phyloP scores from a whole-genome alignment of 2,888 invertebrate species.

The Nomada lathburiana region DNA sequence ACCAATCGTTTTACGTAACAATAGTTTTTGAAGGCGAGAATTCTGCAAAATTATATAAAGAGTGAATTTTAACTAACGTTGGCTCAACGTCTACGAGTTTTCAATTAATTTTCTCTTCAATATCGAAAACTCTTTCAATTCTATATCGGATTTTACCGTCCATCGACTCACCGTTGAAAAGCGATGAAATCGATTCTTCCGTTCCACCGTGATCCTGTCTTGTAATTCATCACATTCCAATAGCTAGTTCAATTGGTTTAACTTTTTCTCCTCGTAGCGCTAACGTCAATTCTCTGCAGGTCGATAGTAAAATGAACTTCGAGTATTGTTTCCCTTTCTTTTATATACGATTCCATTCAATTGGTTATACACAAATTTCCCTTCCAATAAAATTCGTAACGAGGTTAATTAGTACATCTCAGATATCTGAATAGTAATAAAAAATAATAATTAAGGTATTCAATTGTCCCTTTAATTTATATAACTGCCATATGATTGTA shows the following conservation, averaged over 20 bases:
- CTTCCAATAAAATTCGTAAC: neutral
- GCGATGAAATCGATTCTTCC: constrained; percentile 30
- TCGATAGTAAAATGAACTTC: constrained; percentile 18
- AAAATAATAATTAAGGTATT: too few species aligned
- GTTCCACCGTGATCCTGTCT: constrained; percentile 25
- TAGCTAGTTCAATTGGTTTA: constrained; percentile 14
- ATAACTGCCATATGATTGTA: too few species aligned
- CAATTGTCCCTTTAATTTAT: too few species aligned
- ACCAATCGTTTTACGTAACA: too few species aligned
- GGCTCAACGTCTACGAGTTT: neutral
- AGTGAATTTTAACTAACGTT: neutral
- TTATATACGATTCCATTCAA: neutral
- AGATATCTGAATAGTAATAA: neutral
- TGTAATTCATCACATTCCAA: constrained; percentile 41
- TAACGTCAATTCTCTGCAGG: neutral
- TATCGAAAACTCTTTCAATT: constrained; percentile 2
- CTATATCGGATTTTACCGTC: constrained; percentile 12
- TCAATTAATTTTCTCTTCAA: constrained; percentile 7
- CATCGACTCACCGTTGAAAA: constrained; percentile 28
- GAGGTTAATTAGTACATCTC: too few species aligned
- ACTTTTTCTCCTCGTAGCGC: neutral
- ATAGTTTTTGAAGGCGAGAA: neutral
- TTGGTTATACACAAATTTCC: neutral
- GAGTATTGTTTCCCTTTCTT: constrained; percentile 7
- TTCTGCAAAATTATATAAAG: neutral